phyloP scores from a whole-genome alignment of 2,113 vertebrate genomes.

The Rhinolophus sinicus region DNA sequence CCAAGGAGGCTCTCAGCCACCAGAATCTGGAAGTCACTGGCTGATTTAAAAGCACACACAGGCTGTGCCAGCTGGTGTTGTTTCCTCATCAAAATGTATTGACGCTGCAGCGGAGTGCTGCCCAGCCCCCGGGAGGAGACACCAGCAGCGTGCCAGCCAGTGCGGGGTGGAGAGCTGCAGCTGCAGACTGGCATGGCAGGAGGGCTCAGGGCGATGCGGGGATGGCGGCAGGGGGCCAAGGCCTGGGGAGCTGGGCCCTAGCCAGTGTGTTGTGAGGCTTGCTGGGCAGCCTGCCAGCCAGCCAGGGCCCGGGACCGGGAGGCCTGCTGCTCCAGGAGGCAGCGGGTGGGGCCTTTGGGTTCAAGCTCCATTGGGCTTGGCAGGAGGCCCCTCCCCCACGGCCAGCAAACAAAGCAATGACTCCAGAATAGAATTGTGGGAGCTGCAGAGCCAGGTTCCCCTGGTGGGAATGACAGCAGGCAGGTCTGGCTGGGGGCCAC shows the following conservation, averaged over 20 bases:
- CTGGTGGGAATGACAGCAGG: background rate
- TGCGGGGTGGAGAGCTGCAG: constrained; percentile 55
- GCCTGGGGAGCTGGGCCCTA: constrained; percentile 31
- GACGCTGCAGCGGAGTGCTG: constrained; percentile 53
- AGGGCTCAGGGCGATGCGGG: constrained; percentile 16
- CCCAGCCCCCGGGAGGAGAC: background rate
- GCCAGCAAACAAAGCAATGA: constrained; percentile 46
- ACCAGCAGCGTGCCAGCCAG: background rate
- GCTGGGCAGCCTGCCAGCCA: constrained; percentile 71
- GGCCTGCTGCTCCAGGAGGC: background rate
- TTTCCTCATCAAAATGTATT: constrained; percentile 37
- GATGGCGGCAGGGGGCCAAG: constrained; percentile 57
- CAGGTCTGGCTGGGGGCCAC: background rate
- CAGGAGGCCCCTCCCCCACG: constrained; percentile 32
- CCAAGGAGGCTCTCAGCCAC: background rate
- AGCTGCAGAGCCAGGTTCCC: background rate
- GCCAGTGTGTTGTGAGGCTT: constrained; percentile 60
- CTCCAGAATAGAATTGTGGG: background rate
- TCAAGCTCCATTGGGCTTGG: constrained; percentile 44
- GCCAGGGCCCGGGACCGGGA: background rate
- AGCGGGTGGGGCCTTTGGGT: constrained; percentile 8
- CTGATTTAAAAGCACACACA: constrained; percentile 54
- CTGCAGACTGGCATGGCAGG: constrained; percentile 44
- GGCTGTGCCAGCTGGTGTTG: constrained; percentile 53
- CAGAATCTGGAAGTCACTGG: constrained; percentile 52